Percentiles rank a stretch among this genome's conserved stretches.
These are phyloP conservation scores for Tiliacea citrago DNA, from an alignment of 2,888 invertebrate species.

Conservation along the genomic window DNA sequence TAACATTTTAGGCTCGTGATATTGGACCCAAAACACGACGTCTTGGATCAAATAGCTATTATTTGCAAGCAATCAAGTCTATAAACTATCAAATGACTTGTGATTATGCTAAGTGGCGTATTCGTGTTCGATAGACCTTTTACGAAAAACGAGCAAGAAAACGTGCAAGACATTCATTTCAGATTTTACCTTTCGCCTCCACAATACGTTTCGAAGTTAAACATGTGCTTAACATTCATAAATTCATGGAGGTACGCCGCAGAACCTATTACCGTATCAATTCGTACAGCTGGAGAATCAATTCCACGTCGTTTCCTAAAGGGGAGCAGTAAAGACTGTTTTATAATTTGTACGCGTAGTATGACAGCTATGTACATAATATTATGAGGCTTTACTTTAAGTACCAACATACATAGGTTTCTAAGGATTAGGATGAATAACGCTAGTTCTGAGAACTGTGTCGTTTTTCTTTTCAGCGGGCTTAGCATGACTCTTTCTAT, in stretches of 20 bases:
- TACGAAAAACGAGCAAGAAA: neutral
- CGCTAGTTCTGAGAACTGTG: neutral
- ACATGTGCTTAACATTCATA: constrained; percentile 43
- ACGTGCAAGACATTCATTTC: constrained; percentile 15
- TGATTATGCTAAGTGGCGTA: constrained; percentile 3
- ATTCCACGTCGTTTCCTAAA: constrained; percentile 47
- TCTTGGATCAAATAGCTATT: constrained; percentile 6
- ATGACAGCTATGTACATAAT: constrained; percentile 11
- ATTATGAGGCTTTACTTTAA: constrained; percentile 3
- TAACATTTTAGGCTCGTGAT: neutral
- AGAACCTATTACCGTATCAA: constrained; percentile 38
- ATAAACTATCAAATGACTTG: neutral
- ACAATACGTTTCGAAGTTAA: constrained; percentile 44
- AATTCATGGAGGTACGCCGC: constrained; percentile 52
- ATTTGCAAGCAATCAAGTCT: neutral
- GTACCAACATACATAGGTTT: constrained; percentile 9
- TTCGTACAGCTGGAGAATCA: constrained; percentile 41
- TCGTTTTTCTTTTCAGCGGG: neutral
- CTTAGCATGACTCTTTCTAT: no score
- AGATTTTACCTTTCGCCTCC: constrained; percentile 41
- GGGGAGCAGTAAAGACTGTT: constrained; percentile 43
- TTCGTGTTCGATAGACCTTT: constrained; percentile 6
- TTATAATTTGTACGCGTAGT: constrained; percentile 38
- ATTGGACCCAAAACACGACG: neutral
- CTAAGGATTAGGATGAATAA: neutral